These are phyloP conservation scores for Procambarus virginalis DNA, from an alignment of 1,140 invertebrate genomes.

Conservation along the genomic window DNA sequence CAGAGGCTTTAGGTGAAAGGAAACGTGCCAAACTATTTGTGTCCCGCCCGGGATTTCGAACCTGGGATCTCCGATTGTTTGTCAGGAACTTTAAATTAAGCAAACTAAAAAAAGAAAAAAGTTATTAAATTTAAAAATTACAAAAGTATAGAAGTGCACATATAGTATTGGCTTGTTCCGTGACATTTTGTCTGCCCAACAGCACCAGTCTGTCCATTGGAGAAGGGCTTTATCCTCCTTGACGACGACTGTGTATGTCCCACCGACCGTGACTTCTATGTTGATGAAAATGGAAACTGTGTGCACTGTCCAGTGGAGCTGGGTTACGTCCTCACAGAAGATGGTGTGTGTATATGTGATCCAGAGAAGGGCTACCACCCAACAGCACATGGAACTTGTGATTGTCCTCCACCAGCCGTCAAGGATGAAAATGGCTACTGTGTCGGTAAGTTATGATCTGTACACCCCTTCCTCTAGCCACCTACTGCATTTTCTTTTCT, in stretches of 20 bases:
- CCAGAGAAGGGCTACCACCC: constrained; percentile 80
- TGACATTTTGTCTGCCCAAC: background rate
- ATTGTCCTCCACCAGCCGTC: constrained; percentile 84
- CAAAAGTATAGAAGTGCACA: too few species aligned
- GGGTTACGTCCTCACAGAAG: constrained; percentile 81
- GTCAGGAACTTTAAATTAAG: too few species aligned
- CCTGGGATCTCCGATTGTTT: too few species aligned
- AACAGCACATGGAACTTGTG: constrained; percentile 84
- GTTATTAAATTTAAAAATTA: too few species aligned
- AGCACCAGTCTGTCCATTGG: constrained; percentile 81
- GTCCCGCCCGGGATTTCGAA: too few species aligned
- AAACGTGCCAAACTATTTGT: too few species aligned
- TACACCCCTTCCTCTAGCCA: too few species aligned
- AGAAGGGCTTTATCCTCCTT: constrained; percentile 83
- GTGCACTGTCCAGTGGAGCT: constrained; percentile 73
- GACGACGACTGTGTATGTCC: constrained; percentile 84
- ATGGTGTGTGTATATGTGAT: constrained; percentile 86
- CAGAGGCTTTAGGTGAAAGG: too few species aligned
- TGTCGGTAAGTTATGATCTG: constrained; percentile 71
- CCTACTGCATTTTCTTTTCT: too few species aligned
- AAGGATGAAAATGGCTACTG: constrained; percentile 82
- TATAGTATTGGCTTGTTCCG: too few species aligned
- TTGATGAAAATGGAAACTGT: constrained; percentile 83
- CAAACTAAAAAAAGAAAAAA: too few species aligned
- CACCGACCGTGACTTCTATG: constrained; percentile 76